phyloP scores from a whole-genome alignment of 2,888 invertebrate genomes.

The Papilio protenor region DNA sequence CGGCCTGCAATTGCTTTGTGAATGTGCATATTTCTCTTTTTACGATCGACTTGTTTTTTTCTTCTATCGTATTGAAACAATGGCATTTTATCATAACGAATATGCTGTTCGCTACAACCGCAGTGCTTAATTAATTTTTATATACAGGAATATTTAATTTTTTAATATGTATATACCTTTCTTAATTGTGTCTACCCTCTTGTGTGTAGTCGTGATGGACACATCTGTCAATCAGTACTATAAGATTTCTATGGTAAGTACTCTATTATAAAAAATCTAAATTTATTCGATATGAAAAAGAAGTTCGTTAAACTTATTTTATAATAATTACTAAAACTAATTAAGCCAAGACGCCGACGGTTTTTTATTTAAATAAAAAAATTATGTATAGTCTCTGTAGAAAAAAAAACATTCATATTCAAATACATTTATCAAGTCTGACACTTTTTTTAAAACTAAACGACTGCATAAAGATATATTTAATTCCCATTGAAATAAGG shows the following conservation, averaged over 20 bases:
- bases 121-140: neutral
- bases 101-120: conserved; percentile 18
- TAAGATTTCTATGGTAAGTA: conserved; percentile 71
- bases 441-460: too few relatives aligned
- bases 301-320: neutral
- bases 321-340: too few relatives aligned
- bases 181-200: conserved; percentile 5
- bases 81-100: conserved; percentile 12
- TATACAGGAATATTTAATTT: neutral
- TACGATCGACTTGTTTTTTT: conserved; percentile 26
- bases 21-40: conserved; percentile 24
- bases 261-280: neutral
- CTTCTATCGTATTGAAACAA: conserved; percentile 19
- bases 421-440: too few relatives aligned
- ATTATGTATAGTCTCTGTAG: too few relatives aligned
- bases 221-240: conserved; percentile 49
- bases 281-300: neutral
- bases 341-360: too few relatives aligned
- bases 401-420: too few relatives aligned
- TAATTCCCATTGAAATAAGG: neutral
- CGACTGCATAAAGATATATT: neutral
- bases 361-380: neutral
- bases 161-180: conserved; percentile 29
- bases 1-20: conserved; percentile 29
- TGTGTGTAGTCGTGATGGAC: conserved; percentile 24